Evolutionary conservation across 2,888 invertebrate genomes (phyloP).

Genomic region (Troilus luridus): DNA sequence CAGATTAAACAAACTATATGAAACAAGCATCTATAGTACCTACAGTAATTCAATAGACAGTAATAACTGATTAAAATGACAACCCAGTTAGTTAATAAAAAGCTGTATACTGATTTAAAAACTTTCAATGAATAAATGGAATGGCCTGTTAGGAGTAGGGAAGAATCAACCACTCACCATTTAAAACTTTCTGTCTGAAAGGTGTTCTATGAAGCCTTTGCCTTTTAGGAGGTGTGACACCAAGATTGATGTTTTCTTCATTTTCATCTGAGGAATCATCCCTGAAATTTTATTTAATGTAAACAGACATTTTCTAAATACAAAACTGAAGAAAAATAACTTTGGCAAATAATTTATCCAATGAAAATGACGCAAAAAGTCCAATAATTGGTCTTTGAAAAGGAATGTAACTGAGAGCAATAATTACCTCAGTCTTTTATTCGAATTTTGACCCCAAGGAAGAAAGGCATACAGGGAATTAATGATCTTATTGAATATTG

Average conservation of each 20-base stretch:
- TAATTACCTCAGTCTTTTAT: slow-evolving; percentile 29
- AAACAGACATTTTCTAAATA: not conserved
- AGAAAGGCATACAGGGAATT: slow-evolving; percentile 44
- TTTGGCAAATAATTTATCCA: not conserved
- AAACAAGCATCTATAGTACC: no score
- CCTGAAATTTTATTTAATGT: slow-evolving; percentile 6
- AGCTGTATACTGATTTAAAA: not conserved
- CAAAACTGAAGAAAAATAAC: not conserved
- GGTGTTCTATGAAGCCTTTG: not conserved
- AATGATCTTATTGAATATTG: slow-evolving; percentile 29
- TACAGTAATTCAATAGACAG: not conserved
- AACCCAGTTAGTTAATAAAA: not conserved
- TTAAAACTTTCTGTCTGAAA: slow-evolving; percentile 22
- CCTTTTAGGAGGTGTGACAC: slow-evolving; percentile 29
- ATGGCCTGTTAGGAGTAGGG: not conserved
- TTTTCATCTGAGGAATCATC: slow-evolving; percentile 46
- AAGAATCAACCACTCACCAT: not conserved
- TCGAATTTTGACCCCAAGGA: slow-evolving; percentile 34
- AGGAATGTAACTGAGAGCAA: not conserved
- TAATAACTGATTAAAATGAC: not conserved
- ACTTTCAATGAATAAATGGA: not conserved
- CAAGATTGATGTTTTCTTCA: slow-evolving; percentile 18
- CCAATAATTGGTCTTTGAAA: not conserved
- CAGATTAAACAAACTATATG: no score
- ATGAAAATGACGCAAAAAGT: not conserved